A percentile compares a stretch with the other conserved stretches of the same genome.
These are phyloP conservation scores for Agonopterix alstromeriana DNA, from an alignment of 2,888 invertebrate species.

Conservation along the genomic window DNA sequence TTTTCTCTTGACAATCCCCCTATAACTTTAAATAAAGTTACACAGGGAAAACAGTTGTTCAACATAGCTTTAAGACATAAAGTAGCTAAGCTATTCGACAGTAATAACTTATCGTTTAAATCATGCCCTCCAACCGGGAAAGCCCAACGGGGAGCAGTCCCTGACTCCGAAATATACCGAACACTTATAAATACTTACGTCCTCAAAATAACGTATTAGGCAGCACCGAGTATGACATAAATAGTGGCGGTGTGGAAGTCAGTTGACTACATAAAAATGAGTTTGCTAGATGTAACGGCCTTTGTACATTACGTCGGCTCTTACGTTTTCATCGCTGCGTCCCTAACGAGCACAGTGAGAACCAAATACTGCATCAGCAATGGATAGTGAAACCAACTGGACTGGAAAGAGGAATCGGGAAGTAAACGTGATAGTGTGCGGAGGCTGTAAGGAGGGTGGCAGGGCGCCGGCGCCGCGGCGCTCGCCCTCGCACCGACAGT, in stretches of 20 bases:
- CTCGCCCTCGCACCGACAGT: conserved; percentile 49
- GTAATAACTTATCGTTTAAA: conserved; percentile 43
- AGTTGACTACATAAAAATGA: conserved; percentile 75
- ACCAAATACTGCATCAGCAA: no score
- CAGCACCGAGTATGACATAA: conserved; percentile 70
- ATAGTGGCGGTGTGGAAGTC: conserved; percentile 72
- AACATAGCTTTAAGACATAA: background rate
- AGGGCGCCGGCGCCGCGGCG: conserved; percentile 69
- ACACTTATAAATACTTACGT: conserved; percentile 60
- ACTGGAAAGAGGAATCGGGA: no score
- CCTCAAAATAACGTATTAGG: conserved; percentile 69
- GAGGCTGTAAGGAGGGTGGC: conserved; percentile 39
- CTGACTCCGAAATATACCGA: conserved; percentile 46
- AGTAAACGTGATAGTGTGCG: conserved; percentile 24
- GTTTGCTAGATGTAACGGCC: conserved; percentile 9
- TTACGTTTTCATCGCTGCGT: no score
- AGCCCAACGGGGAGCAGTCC: conserved; percentile 47
- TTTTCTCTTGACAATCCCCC: no score
- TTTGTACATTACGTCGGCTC: no score
- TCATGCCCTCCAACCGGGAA: conserved; percentile 33
- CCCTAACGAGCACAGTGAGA: no score
- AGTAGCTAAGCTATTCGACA: conserved; percentile 16
- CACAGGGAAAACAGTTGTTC: background rate
- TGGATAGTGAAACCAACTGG: no score
- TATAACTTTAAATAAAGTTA: background rate